A percentile compares a stretch with the other conserved stretches of the same genome.
These are phyloP conservation scores for Oreochromis tanganicae DNA, from an alignment of 2,113 vertebrate species.

Conservation along the genomic window DNA sequence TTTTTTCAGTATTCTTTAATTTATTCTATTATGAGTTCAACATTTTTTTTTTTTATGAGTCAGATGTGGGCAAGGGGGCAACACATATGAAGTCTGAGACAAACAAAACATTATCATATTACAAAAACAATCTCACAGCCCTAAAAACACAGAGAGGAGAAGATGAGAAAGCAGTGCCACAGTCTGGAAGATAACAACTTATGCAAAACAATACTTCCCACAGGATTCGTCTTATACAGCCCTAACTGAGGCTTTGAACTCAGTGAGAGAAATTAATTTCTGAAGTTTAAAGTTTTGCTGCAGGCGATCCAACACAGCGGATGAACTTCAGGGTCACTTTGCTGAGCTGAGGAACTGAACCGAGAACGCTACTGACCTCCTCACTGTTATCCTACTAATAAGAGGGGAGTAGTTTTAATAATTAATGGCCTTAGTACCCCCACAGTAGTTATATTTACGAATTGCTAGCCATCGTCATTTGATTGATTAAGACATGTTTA, in stretches of 20 bases:
- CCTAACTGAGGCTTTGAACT: constrained; percentile 48
- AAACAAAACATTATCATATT: constrained; percentile 55
- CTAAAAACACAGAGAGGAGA: constrained; percentile 7
- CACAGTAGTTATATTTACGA: constrained; percentile 19
- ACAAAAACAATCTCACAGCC: constrained; percentile 35
- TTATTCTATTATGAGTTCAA: neutral
- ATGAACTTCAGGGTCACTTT: constrained; percentile 11
- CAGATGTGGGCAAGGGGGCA: constrained; percentile 32
- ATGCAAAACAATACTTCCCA: constrained; percentile 59
- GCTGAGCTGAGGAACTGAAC: constrained; percentile 12
- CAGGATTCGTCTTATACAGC: constrained; percentile 32
- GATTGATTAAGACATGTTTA: constrained; percentile 36
- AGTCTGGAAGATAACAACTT: constrained; percentile 45
- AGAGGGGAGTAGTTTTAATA: constrained; percentile 9
- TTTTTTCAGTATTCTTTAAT: neutral
- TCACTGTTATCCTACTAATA: neutral
- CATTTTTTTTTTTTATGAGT: neutral
- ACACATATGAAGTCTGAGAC: constrained; percentile 29
- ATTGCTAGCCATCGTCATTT: constrained; percentile 1
- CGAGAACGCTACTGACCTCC: neutral
- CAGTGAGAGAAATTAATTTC: constrained; percentile 34
- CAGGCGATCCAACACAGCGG: constrained; percentile 4
- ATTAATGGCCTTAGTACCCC: neutral
- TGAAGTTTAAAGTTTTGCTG: constrained; percentile 39
- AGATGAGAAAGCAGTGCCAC: constrained; percentile 27